Evolutionary conservation across 2,888 invertebrate species (phyloP).

Genomic region (Linnaemya tessellans): DNA sequence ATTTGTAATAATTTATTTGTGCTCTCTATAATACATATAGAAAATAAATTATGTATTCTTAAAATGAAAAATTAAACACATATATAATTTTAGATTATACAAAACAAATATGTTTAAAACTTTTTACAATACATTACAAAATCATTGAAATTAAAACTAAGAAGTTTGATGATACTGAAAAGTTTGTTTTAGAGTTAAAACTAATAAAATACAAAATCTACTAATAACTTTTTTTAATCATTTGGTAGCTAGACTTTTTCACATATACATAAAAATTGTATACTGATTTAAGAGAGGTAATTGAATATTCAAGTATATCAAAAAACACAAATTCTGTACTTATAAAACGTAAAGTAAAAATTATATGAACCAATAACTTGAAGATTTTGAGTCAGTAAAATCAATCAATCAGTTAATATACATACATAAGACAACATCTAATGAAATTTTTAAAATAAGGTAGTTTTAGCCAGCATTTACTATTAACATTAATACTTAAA

Average conservation of each 20-base stretch:
- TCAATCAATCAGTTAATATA: neutral
- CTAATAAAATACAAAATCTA: slow-evolving; percentile 53
- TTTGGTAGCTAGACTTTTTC: slow-evolving; percentile 69
- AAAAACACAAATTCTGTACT: slow-evolving; percentile 18
- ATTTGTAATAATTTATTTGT: slow-evolving; percentile 35
- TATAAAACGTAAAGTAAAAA: slow-evolving; percentile 8
- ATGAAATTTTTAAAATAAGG: neutral
- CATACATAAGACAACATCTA: neutral
- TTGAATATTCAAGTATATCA: slow-evolving; percentile 44
- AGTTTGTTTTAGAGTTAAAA: slow-evolving; percentile 32
- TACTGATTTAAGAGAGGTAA: slow-evolving; percentile 59
- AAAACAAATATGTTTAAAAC: slow-evolving; percentile 31
- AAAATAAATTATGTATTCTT: slow-evolving; percentile 46
- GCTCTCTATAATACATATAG: slow-evolving; percentile 62
- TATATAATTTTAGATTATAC: slow-evolving; percentile 35
- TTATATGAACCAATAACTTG: slow-evolving; percentile 30
- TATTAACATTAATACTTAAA: slow-evolving; percentile 19
- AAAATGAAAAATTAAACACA: slow-evolving; percentile 25
- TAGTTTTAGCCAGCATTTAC: neutral
- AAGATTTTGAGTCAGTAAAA: neutral
- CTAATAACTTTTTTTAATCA: slow-evolving; percentile 60
- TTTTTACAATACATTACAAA: slow-evolving; percentile 46
- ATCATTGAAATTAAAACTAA: slow-evolving; percentile 34
- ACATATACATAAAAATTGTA: slow-evolving; percentile 30
- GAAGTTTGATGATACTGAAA: slow-evolving; percentile 55